Percentiles rank a stretch among this genome's conserved stretches.
Conservation (phyloP, 2,888 invertebrate species). For the Hemicrepidius hirtus region DNA sequence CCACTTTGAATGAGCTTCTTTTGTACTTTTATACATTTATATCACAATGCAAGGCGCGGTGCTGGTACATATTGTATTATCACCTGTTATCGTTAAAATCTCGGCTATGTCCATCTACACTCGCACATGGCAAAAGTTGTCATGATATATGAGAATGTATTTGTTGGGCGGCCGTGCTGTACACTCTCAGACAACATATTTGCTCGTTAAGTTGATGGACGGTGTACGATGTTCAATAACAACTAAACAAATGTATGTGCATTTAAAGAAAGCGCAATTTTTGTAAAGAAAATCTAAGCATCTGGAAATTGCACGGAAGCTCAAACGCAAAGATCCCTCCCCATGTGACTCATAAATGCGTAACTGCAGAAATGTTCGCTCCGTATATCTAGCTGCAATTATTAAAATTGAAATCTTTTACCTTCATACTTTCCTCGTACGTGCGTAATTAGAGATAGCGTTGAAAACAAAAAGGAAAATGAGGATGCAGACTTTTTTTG, state of each 20-base stretch:
- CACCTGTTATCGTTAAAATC: slow-evolving; percentile 52
- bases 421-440: not conserved
- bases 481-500: too few species aligned
- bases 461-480: not conserved
- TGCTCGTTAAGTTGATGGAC: slow-evolving; percentile 49
- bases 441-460: not conserved
- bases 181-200: slow-evolving; percentile 46
- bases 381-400: slow-evolving; percentile 5
- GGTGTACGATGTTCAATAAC: slow-evolving; percentile 38
- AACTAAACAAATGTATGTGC: slow-evolving; percentile 37
- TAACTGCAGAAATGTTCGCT: slow-evolving; percentile 17
- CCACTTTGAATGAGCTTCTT: slow-evolving; percentile 13
- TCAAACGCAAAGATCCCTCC: slow-evolving; percentile 17
- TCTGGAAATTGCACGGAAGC: slow-evolving; percentile 36
- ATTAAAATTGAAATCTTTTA: slow-evolving; percentile 8
- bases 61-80: slow-evolving; percentile 48
- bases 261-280: slow-evolving; percentile 17
- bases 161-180: slow-evolving; percentile 45
- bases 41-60: slow-evolving; percentile 32
- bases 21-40: slow-evolving; percentile 28
- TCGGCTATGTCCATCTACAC: slow-evolving; percentile 43
- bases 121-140: slow-evolving; percentile 39
- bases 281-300: slow-evolving; percentile 17
- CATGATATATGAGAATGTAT: slow-evolving; percentile 43
- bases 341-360: slow-evolving; percentile 19